Conservation (phyloP, 1,140 invertebrate genomes). For the Drosophila guanche region DNA sequence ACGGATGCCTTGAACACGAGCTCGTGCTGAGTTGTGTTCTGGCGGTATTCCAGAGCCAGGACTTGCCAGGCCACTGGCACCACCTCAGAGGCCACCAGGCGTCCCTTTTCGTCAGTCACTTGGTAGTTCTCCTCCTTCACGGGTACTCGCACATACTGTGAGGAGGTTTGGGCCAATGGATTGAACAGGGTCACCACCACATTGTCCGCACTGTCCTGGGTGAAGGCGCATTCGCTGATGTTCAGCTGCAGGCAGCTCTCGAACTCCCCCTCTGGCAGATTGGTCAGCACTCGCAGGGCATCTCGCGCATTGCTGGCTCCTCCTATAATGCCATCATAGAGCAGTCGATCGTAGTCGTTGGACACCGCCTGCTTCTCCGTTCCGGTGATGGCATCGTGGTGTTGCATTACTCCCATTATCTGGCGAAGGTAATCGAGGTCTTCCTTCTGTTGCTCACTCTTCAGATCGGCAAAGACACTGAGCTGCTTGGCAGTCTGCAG, state of each 20-base stretch:
- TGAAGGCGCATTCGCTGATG: conserved; percentile 85
- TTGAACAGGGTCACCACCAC: conserved; percentile 91
- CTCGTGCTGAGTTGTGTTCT: conserved; percentile 85
- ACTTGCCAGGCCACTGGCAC: conserved; percentile 87
- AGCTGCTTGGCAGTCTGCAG: conserved; percentile 88
- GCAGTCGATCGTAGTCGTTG: conserved; percentile 89
- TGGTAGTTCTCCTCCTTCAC: conserved; percentile 86
- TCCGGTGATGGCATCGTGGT: conserved; percentile 95
- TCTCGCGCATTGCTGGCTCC: conserved; percentile 51
- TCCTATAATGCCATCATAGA: conserved; percentile 58
- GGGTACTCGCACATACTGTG: conserved; percentile 89
- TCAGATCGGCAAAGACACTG: conserved; percentile 78
- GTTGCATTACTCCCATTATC: conserved; percentile 93
- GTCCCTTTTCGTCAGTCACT: conserved; percentile 86
- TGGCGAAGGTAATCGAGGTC: conserved; percentile 72
- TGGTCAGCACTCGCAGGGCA: conserved; percentile 70
- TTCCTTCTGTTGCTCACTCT: conserved; percentile 37
- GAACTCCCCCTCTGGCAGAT: conserved; percentile 84
- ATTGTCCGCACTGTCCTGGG: conserved; percentile 84
- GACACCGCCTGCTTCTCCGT: conserved; percentile 96
- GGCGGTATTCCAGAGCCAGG: conserved; percentile 87
- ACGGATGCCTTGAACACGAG: conserved; percentile 87
- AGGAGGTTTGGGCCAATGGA: conserved; percentile 88
- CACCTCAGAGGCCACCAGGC: conserved; percentile 84
- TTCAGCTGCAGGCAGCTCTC: conserved; percentile 88